A percentile compares a stretch with the other conserved stretches of the same genome.
These are phyloP conservation scores for Toxotes lorentzi DNA, from an alignment of 2,797 vertebrate species.

Conservation along the genomic window DNA sequence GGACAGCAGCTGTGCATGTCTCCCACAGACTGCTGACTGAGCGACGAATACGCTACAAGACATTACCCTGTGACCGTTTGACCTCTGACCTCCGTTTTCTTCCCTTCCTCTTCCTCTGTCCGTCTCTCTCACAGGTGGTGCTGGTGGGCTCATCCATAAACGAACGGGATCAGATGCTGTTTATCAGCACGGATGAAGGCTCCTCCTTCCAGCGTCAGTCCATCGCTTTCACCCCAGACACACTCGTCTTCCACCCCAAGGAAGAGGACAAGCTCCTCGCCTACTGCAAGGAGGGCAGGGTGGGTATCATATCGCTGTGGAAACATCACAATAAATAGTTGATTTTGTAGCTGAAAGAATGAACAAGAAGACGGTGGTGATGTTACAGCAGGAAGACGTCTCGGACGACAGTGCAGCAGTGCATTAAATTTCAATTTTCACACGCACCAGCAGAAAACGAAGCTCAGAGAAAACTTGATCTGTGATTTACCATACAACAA, in stretches of 20 bases:
- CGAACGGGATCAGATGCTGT: constrained; percentile 93
- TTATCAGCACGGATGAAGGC: constrained; percentile 95
- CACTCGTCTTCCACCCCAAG: constrained; percentile 93
- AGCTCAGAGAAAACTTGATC: constrained; percentile 39
- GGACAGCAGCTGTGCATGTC: background rate
- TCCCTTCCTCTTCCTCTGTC: background rate
- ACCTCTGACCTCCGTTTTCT: constrained; percentile 39
- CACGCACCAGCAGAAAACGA: constrained; percentile 13
- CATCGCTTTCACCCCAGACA: constrained; percentile 90
- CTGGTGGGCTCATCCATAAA: constrained; percentile 94
- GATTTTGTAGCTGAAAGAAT: constrained; percentile 12
- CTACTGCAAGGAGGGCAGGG: constrained; percentile 92
- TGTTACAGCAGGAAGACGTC: constrained; percentile 14
- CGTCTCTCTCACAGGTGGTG: constrained; percentile 86
- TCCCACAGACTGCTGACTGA: constrained; percentile 36
- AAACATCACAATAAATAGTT: background rate
- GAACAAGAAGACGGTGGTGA: background rate
- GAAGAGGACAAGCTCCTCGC: constrained; percentile 96
- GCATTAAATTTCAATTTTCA: constrained; percentile 36
- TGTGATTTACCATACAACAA: constrained; percentile 32
- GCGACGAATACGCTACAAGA: background rate
- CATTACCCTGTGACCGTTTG: background rate
- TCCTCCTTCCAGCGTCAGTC: constrained; percentile 93
- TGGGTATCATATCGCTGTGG: constrained; percentile 61
- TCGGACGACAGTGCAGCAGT: constrained; percentile 18